Evolutionary conservation across 2,888 invertebrate genomes (phyloP), one percentile per base, ranked within the genome.

Genomic region (Entomobrya multifasciata): DNA sequence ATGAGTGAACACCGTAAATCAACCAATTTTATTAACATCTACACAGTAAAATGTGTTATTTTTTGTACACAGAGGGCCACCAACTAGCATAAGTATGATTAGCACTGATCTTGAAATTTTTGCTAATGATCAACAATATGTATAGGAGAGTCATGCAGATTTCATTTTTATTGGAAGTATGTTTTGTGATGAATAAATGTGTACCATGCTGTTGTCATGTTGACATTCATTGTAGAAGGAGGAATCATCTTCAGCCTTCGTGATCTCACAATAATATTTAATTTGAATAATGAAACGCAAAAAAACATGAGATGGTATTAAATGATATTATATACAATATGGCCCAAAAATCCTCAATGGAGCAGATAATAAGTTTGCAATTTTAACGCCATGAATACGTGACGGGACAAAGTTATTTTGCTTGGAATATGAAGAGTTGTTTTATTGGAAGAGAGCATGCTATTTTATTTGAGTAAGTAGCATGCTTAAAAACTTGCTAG

Each of bases 281-380:
- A 67, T 67, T 67, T 67, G 65, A 67, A 67, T 67, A 67, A 67
- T 72, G 72, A 72, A 47, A 49, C 47, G 49, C 47, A 27, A 49
- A 72, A n/a, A 67, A 72, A 72, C 72, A 49, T 72, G 72, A 72
- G 72, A 47, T 49, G 72, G 22, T 72, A 49, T 72, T 72, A 72
- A 27, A 27, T 49, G 72, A 72, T 72, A 72, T n/a, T 3, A 49
- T 36, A 49, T n/a, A n/a, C 15, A 13, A 8, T 62, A 4, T 25
- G 15, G n/a, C 30, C n/a, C n/a, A n/a, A n/a, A n/a, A n/a, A n/a
- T n/a, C n/a, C 0, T 15, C 30, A 62, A 30, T n/a, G 60, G 15
- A n/a, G 30, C 25, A 30, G 15, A 30, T 62, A 41, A 8, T 67
- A 41, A 67, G 36, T 67, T 67, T 67, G 65, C 65, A 67, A 41